Percentiles rank a stretch among this genome's conserved stretches.
Conservation (phyloP, 2,888 invertebrate species). For the Anagyrus pseudococci region DNA sequence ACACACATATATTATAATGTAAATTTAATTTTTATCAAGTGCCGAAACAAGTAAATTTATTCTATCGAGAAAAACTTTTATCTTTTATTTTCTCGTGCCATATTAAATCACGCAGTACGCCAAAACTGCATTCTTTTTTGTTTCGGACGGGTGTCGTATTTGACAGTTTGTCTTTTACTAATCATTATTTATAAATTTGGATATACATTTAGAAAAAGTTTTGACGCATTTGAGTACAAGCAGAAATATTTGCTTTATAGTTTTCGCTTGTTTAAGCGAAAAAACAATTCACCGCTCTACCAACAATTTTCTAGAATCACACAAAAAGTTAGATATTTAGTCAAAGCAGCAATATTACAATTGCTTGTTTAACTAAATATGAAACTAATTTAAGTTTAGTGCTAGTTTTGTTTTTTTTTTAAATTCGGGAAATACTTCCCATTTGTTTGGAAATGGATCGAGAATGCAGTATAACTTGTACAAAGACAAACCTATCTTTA, state of each 20-base stretch:
- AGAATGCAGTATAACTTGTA: too few relatives aligned
- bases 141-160: constrained; percentile 27
- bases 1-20: constrained; percentile 19
- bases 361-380: not conserved
- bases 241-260: constrained; percentile 7
- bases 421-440: too few relatives aligned
- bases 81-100: not conserved
- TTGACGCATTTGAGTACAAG: constrained; percentile 8
- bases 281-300: not conserved
- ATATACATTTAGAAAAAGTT: constrained; percentile 19
- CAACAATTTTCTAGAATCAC: constrained; percentile 11
- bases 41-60: constrained; percentile 22
- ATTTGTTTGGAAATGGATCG: too few relatives aligned
- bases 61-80: constrained; percentile 5
- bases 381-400: constrained; percentile 2
- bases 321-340: constrained; percentile 2
- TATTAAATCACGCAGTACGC: not conserved
- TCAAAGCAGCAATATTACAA: not conserved
- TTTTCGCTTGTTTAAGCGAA: constrained; percentile 5
- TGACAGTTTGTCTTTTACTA: constrained; percentile 1
- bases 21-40: constrained; percentile 14
- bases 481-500: too few relatives aligned
- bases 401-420: constrained; percentile 2
- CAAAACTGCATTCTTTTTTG: constrained; percentile 9
- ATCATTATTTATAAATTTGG: constrained; percentile 7